These are phyloP conservation scores for Hystrix cristata DNA, from an alignment of 2,113 vertebrate genomes.

Conservation along the genomic window DNA sequence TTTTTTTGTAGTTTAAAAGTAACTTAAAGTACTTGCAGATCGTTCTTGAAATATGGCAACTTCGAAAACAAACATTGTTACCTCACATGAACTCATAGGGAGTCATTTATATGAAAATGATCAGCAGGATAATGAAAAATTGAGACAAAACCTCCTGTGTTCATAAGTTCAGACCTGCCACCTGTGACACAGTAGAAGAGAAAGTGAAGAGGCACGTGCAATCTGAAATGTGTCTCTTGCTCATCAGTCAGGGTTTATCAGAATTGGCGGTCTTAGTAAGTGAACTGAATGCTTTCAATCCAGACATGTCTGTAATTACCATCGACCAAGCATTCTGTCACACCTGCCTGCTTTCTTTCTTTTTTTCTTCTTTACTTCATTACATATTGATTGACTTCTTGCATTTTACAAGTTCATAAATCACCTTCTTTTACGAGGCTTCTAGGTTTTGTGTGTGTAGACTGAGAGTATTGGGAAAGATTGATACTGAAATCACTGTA, in stretches of 20 bases:
- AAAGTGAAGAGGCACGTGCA: not conserved
- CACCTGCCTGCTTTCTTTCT: conserved; percentile 75
- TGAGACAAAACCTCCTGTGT: not conserved
- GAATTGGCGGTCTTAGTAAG: conserved; percentile 58
- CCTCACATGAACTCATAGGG: conserved; percentile 11
- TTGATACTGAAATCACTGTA: conserved; percentile 61
- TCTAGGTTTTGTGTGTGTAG: conserved; percentile 67
- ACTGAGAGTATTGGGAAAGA: conserved; percentile 45
- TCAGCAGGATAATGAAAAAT: not conserved
- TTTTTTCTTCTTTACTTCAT: conserved; percentile 78
- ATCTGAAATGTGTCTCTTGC: not conserved
- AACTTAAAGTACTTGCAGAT: not conserved
- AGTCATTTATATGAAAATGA: not conserved
- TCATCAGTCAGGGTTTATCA: conserved; percentile 50
- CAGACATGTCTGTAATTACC: conserved; percentile 41
- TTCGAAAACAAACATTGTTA: not conserved
- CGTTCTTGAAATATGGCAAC: not conserved
- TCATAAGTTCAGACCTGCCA: not conserved
- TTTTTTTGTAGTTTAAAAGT: conserved; percentile 30
- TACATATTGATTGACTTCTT: conserved; percentile 82
- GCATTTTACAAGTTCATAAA: conserved; percentile 82
- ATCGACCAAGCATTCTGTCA: conserved; percentile 51
- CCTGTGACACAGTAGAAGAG: conserved; percentile 52
- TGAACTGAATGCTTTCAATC: conserved; percentile 76
- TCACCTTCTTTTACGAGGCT: conserved; percentile 64